Conservation (phyloP, 2,888 invertebrate genomes). For the Mythimna vitellina region DNA sequence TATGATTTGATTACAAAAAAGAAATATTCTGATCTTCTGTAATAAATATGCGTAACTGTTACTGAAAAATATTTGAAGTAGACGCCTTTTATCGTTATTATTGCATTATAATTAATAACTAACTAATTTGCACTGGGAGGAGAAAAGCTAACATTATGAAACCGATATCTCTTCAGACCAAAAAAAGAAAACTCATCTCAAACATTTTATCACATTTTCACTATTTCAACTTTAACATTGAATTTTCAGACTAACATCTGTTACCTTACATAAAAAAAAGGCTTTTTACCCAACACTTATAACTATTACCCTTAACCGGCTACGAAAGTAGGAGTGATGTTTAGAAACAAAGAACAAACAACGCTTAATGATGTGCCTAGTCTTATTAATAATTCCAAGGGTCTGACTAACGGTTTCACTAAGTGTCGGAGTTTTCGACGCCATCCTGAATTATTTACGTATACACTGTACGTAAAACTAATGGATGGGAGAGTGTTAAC, state of each 20-base stretch:
- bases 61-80: background rate
- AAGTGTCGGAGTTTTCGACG: conserved; percentile 34
- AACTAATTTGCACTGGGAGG: background rate
- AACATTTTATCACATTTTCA: conserved; percentile 7
- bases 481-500: conserved; percentile 10
- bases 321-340: conserved; percentile 26
- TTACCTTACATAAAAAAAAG: conserved; percentile 26
- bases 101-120: background rate
- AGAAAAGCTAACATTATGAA: background rate
- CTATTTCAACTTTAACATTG: conserved; percentile 12
- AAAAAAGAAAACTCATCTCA: background rate
- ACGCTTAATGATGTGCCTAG: conserved; percentile 33
- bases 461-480: conserved; percentile 39
- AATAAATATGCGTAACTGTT: too few species aligned
- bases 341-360: conserved; percentile 30
- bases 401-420: conserved; percentile 44
- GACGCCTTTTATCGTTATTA: background rate
- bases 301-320: conserved; percentile 30
- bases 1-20: too few species aligned
- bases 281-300: conserved; percentile 19
- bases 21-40: too few species aligned
- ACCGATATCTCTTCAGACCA: background rate
- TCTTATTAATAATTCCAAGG: conserved; percentile 53
- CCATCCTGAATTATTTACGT: conserved; percentile 47
- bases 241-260: conserved; percentile 37